These are phyloP conservation scores for Hormiphora californensis DNA, from an alignment of 37 sponge, comb jelly and placozoan species.

Conservation along the genomic window DNA sequence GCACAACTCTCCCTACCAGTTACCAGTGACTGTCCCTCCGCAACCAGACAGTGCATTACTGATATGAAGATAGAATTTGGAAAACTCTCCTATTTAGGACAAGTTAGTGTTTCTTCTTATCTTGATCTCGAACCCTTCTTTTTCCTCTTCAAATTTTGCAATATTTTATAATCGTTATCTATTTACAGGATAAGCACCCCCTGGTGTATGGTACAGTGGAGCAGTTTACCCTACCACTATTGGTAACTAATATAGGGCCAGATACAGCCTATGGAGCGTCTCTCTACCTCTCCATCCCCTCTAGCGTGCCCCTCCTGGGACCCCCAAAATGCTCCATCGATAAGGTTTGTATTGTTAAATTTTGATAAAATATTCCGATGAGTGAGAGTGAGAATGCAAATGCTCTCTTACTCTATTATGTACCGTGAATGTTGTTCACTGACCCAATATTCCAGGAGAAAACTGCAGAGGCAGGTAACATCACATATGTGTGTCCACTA, in stretches of 20 bases:
- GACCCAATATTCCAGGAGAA: no score
- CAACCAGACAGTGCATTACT: neutral
- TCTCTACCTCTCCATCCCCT: neutral
- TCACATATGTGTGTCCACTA: no score
- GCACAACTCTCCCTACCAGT: neutral
- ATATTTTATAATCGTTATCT: no score
- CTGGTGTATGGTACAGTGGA: neutral
- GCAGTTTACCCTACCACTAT: neutral
- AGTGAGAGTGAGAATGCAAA: no score
- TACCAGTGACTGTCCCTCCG: slow-evolving; percentile 12
- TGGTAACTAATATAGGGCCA: neutral
- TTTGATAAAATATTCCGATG: no score
- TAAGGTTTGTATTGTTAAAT: no score
- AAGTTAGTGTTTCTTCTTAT: no score
- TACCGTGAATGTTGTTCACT: no score
- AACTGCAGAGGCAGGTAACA: no score
- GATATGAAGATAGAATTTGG: neutral
- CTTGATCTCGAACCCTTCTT: no score
- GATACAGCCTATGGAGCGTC: slow-evolving; percentile 9
- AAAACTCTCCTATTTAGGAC: neutral
- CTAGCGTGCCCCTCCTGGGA: neutral
- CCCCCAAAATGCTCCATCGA: neutral
- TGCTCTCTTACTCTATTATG: no score
- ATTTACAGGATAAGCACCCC: slow-evolving; percentile 10
- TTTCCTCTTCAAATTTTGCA: no score